Evolutionary conservation across 2,113 vertebrate species (phyloP), one percentile per base, ranked within the genome.

Genomic region (Tachuris rubrigastra): DNA sequence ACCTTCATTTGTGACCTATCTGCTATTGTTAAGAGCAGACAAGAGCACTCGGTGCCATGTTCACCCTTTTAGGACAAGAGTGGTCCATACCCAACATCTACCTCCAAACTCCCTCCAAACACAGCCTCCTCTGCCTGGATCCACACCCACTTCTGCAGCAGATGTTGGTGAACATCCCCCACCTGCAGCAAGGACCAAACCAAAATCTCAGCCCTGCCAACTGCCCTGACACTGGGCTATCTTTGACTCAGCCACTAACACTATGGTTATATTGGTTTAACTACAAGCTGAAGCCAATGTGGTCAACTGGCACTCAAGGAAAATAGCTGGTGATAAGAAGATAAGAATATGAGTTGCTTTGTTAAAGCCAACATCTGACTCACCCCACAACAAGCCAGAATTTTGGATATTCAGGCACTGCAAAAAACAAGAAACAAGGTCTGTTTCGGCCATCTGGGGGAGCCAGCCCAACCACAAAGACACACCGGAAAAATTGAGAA

Each of bases 81-180:
- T 1, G 2, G 20, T 24, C 69, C n/a, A 24, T 7, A 75, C 12
- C 28, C 53, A 56, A 6, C 1, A 1, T 16, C 22, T 50, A 35
- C 39, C 65, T 58, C 22, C 1, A 42, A 73, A 11, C 13, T 7
- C 53, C 39, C 49, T 18, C 18, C 60, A 58, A 0, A 3, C 18
- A 30, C 37, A 73, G 18, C 4, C 15, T 65, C 23, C 44, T 69
- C 62, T 20, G 39, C 69, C 77, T 22, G 65, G 17, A 94, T 56
- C 31, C 73, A 85, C 41, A 53, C 14, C 17, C 18, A 7, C 27
- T 24, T 27, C 79, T 60, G 47, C 77, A 83, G 21, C 12, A 13
- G 12, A 41, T 31, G 16, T 44, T 46, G 49, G 19, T 49, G 71
- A 76, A 47, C 39, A 50, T 31, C 37, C 35, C 35, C 27, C 60